phyloP scores from a whole-genome alignment of 2,113 vertebrate genomes.

The Macquaria ambigua region DNA sequence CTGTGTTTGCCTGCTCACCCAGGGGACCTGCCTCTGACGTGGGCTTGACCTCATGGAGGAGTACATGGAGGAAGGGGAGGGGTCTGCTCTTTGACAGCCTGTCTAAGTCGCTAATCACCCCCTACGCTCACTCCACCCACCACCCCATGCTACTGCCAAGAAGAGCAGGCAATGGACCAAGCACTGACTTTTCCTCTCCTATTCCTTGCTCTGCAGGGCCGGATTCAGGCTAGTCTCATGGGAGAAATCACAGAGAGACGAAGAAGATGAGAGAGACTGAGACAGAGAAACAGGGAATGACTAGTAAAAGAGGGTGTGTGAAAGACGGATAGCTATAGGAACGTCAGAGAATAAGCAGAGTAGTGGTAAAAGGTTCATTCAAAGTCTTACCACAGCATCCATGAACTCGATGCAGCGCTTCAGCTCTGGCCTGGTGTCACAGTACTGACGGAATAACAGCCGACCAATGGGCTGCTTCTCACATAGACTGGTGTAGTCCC shows the following conservation, averaged over 20 bases:
- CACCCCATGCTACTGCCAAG: constrained; percentile 51
- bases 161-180: constrained; percentile 57
- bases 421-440: constrained; percentile 87
- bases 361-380: not conserved
- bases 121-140: constrained; percentile 57
- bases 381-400: constrained; percentile 91
- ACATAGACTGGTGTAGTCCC: constrained; percentile 91
- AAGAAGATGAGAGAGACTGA: constrained; percentile 31
- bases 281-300: constrained; percentile 10
- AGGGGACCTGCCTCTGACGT: constrained; percentile 77
- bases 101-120: constrained; percentile 72
- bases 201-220: constrained; percentile 16
- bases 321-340: not conserved
- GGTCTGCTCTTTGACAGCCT: constrained; percentile 69
- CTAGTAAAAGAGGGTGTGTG: not conserved
- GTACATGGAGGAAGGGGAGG: constrained; percentile 65
- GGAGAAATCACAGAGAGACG: constrained; percentile 28
- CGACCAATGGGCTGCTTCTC: constrained; percentile 94
- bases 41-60: constrained; percentile 78
- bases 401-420: constrained; percentile 91
- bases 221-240: constrained; percentile 21
- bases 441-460: constrained; percentile 94
- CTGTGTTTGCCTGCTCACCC: constrained; percentile 78
- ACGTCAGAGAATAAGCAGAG: not conserved
- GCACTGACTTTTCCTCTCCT: constrained; percentile 31